These are phyloP conservation scores for Drosophila kanapiae DNA, from an alignment of 1,140 invertebrate species.

Conservation along the genomic window DNA sequence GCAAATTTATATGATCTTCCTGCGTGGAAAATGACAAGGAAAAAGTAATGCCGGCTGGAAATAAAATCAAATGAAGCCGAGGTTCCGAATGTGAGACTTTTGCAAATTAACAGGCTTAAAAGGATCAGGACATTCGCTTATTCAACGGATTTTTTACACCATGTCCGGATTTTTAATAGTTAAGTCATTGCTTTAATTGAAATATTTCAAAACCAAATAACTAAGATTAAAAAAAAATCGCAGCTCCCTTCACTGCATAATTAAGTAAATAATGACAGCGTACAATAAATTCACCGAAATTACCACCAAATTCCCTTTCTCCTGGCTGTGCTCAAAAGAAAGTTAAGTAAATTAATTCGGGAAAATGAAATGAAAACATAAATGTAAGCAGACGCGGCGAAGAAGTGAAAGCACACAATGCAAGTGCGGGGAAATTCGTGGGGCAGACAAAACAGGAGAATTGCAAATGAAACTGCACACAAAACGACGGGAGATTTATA, in stretches of 20 bases:
- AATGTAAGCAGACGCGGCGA: conserved; percentile 43
- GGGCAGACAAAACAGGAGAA: conserved; percentile 44
- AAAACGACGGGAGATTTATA: conserved; percentile 28
- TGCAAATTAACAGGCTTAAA: neutral
- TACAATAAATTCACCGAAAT: conserved; percentile 37
- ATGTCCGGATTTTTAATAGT: too few species aligned
- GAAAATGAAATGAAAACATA: conserved; percentile 31
- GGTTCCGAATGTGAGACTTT: neutral
- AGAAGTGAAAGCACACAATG: conserved; percentile 30
- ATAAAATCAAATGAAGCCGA: neutral
- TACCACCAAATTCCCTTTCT: conserved; percentile 34
- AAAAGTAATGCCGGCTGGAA: neutral
- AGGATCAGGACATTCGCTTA: neutral
- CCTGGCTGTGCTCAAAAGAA: conserved; percentile 31
- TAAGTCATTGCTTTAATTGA: too few species aligned
- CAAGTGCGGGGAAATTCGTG: conserved; percentile 13
- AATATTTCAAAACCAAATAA: neutral
- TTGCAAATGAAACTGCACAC: conserved; percentile 49
- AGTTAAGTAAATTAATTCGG: conserved; percentile 67
- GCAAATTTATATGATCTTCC: conserved; percentile 52
- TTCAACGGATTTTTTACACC: neutral
- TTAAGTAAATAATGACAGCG: conserved; percentile 26
- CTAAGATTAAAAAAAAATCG: neutral
- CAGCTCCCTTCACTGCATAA: conserved; percentile 10
- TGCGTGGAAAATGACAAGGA: conserved; percentile 3